A percentile compares a stretch with the other conserved stretches of the same genome.
Conservation (phyloP, 1,140 invertebrate genomes). For the Pygmarrhopalites habei region DNA sequence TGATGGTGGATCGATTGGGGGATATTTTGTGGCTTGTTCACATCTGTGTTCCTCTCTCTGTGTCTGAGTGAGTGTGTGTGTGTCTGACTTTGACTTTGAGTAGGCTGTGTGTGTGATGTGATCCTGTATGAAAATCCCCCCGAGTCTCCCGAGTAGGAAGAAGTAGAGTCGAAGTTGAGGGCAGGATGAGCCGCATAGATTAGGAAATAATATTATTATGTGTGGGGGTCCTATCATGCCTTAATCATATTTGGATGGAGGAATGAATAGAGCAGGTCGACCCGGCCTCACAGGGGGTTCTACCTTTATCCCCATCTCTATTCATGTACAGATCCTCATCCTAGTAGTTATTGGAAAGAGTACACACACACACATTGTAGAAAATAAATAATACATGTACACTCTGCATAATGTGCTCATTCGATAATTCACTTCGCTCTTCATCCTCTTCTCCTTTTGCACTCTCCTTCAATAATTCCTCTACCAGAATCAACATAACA, state of each 20-base stretch:
- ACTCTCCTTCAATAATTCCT: background rate
- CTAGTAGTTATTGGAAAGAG: background rate
- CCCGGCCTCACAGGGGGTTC: background rate
- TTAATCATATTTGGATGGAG: constrained; percentile 20
- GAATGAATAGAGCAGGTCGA: constrained; percentile 17
- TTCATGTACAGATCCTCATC: background rate
- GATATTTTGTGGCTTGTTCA: background rate
- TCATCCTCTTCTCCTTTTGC: background rate
- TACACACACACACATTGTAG: background rate
- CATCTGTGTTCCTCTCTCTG: background rate
- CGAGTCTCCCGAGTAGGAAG: no score
- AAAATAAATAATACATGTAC: background rate
- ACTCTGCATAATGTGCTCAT: background rate
- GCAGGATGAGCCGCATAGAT: background rate
- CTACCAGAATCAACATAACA: background rate
- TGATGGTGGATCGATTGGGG: background rate
- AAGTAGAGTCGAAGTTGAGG: no score
- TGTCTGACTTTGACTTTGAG: no score
- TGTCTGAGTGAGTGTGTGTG: no score
- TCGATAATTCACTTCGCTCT: background rate
- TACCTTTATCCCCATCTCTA: background rate
- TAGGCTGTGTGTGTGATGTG: no score
- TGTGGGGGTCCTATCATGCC: constrained; percentile 22
- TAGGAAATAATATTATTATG: constrained; percentile 6
- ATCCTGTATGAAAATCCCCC: no score